Evolutionary conservation across 1,140 invertebrate species (phyloP).

Genomic region (Drosophila mojavensis): DNA sequence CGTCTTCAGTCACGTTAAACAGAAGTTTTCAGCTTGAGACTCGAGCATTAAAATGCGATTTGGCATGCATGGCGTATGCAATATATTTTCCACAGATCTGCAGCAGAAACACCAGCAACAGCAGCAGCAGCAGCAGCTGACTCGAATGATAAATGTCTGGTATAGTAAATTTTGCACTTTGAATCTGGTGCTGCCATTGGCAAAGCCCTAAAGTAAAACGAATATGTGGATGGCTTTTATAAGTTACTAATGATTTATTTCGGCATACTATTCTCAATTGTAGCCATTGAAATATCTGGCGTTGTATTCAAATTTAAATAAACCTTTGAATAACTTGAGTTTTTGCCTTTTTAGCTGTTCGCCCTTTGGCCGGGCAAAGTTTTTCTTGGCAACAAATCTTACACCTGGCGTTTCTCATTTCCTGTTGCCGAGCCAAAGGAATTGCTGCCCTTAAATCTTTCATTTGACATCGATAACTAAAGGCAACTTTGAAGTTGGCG

Average conservation of each 20-base stretch:
- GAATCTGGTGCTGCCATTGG: slow-evolving; percentile 14
- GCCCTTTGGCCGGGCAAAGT: too few species aligned
- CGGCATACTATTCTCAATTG: too few species aligned
- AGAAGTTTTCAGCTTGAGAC: not conserved
- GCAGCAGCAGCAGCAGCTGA: not conserved
- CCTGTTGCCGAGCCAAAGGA: too few species aligned
- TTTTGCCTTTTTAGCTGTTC: not conserved
- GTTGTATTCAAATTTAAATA: too few species aligned
- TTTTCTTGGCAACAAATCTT: too few species aligned
- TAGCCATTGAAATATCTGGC: not conserved
- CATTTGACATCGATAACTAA: too few species aligned
- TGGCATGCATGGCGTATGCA: slow-evolving; percentile 8
- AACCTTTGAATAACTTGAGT: not conserved
- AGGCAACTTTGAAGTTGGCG: too few species aligned
- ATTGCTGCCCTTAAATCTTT: too few species aligned
- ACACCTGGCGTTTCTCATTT: too few species aligned
- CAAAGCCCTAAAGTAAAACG: slow-evolving; percentile 5
- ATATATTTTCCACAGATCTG: slow-evolving; percentile 8
- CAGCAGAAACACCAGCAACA: not conserved
- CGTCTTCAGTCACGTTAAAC: not conserved
- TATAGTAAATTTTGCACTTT: slow-evolving; percentile 10
- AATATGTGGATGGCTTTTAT: not conserved
- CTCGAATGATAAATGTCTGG: slow-evolving; percentile 33
- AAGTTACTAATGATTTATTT: slow-evolving; percentile 11
- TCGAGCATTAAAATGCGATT: slow-evolving; percentile 11